These are phyloP conservation scores for Pseudachorutes palmiensis DNA, from an alignment of 1,140 invertebrate species.

Conservation along the genomic window DNA sequence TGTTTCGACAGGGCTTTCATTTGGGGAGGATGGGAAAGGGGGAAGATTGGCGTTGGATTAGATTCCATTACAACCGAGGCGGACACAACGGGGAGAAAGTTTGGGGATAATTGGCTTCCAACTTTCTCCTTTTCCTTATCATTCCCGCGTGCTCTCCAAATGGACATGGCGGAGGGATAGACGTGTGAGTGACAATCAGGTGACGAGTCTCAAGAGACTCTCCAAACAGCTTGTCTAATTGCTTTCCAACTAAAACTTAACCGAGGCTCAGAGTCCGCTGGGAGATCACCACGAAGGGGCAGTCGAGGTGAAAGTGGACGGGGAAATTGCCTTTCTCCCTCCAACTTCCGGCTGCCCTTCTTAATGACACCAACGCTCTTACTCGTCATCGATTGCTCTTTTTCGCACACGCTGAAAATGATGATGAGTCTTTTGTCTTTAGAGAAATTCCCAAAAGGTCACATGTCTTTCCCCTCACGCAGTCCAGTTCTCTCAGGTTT, in stretches of 20 bases:
- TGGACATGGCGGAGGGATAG: background rate
- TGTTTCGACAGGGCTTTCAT: background rate
- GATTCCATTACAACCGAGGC: constrained; percentile 1
- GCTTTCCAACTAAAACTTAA: constrained; percentile 1
- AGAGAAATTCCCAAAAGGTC: background rate
- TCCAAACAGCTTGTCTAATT: constrained; percentile 8
- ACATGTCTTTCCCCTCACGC: no score
- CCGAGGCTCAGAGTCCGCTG: background rate
- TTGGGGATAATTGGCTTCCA: background rate
- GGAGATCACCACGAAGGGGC: background rate
- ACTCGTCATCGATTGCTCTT: background rate
- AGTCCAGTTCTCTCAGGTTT: no score
- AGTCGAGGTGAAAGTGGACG: background rate
- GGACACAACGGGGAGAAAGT: background rate
- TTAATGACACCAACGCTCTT: background rate
- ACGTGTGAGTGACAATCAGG: constrained; percentile 12
- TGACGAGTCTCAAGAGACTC: constrained; percentile 13
- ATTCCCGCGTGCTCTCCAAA: background rate
- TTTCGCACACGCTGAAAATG: background rate
- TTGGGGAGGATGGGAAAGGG: background rate
- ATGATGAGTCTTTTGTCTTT: background rate
- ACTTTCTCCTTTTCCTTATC: background rate
- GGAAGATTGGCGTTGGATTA: constrained; percentile 1
- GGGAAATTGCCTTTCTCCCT: constrained; percentile 11
- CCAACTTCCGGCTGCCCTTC: background rate